Conservation (phyloP, 1,140 invertebrate genomes). For the Schlechtendalia chinensis region DNA sequence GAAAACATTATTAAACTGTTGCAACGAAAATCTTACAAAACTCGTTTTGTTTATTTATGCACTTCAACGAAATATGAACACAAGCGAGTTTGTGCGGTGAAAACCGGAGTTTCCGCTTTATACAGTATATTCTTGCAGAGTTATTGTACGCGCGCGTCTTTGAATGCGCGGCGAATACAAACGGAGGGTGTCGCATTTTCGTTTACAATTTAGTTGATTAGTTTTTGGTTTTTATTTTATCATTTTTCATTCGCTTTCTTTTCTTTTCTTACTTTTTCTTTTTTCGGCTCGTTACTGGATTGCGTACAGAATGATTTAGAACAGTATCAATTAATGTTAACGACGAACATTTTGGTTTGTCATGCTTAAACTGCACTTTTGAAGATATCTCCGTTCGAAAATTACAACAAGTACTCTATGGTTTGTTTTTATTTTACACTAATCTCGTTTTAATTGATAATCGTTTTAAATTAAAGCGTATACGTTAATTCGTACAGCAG, state of each 20-base stretch:
- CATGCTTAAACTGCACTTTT: not conserved
- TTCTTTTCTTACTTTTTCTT: too few species aligned
- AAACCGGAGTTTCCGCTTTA: too few species aligned
- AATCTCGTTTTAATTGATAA: not conserved
- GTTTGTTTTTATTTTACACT: not conserved
- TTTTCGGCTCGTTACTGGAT: not conserved
- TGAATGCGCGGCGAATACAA: not conserved
- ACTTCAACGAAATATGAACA: too few species aligned
- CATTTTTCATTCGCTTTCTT: not conserved
- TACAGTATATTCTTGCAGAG: not conserved
- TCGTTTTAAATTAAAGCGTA: not conserved
- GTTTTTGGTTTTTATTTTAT: not conserved
- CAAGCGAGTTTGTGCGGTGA: too few species aligned
- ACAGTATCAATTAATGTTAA: not conserved
- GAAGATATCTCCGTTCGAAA: not conserved
- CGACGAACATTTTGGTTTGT: not conserved
- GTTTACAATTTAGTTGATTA: not conserved
- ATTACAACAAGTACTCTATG: not conserved
- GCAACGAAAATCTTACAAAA: too few species aligned
- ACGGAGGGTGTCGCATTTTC: not conserved
- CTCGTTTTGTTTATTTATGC: too few species aligned
- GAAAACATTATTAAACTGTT: too few species aligned
- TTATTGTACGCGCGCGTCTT: not conserved
- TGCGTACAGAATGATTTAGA: not conserved
- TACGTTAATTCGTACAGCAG: not conserved